Percentiles rank a stretch among this genome's conserved stretches.
Evolutionary conservation across 2,888 invertebrate genomes (phyloP).

Genomic region (Amphipoea lucens): DNA sequence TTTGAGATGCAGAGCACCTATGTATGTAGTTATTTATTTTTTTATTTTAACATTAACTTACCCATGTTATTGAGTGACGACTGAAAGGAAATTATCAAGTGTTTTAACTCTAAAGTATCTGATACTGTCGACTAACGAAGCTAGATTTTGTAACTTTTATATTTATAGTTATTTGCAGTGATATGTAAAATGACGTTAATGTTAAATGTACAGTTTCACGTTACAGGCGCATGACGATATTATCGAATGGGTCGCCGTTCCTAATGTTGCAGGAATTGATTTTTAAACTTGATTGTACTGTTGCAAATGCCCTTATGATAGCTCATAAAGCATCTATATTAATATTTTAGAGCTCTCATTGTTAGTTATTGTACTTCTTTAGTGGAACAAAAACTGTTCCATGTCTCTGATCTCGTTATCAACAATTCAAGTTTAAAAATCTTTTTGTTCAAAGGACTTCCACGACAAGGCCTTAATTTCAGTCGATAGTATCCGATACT

Average conservation of each 20-base stretch:
- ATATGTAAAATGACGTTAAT: constrained; percentile 60
- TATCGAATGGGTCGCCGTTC: constrained; percentile 21
- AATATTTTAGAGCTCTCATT: constrained; percentile 12
- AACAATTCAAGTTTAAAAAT: constrained; percentile 36
- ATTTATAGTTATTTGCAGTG: constrained; percentile 63
- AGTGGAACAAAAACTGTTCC: constrained; percentile 27
- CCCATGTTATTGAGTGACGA: constrained; percentile 58
- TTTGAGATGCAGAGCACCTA: constrained; percentile 64
- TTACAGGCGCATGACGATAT: constrained; percentile 31
- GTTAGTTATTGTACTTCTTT: constrained; percentile 7
- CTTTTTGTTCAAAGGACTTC: constrained; percentile 5
- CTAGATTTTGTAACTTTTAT: constrained; percentile 64
- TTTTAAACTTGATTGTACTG: constrained; percentile 40
- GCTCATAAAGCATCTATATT: constrained; percentile 39
- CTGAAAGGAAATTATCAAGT: constrained; percentile 61
- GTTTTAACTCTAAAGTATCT: constrained; percentile 49
- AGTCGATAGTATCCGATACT: constrained; percentile 59
- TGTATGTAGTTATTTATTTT: constrained; percentile 70
- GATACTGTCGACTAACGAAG: constrained; percentile 56
- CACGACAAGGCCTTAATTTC: constrained; percentile 34
- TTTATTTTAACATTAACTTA: constrained; percentile 60
- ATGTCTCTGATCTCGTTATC: constrained; percentile 35
- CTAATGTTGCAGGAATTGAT: constrained; percentile 5
- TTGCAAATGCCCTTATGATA: constrained; percentile 8
- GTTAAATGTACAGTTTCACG: constrained; percentile 59